Percentiles rank a stretch among this genome's conserved stretches.
phyloP scores from a whole-genome alignment of 2,888 invertebrate genomes.

The Tolmerus cingulatus region DNA sequence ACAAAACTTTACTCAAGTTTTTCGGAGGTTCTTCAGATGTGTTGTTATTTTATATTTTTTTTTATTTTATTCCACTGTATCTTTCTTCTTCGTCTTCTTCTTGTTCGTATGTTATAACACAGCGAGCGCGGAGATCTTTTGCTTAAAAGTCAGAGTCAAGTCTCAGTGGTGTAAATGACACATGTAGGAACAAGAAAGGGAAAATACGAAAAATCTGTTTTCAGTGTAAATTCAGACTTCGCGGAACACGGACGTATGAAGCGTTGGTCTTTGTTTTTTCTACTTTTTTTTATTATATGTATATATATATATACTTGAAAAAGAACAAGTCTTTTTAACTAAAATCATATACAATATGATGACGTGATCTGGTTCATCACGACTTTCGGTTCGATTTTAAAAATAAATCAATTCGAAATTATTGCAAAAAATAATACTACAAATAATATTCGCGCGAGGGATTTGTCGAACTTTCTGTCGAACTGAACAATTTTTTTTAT shows the following conservation, averaged over 20 bases:
- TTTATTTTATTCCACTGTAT: not conserved
- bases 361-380: conserved; percentile 30
- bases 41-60: not conserved
- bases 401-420: too few species aligned
- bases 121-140: not conserved
- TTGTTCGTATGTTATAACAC: not conserved
- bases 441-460: not conserved
- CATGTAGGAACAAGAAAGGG: conserved; percentile 35
- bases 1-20: not conserved
- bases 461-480: not conserved
- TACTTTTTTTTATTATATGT: not conserved
- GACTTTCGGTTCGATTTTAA: not conserved
- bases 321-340: not conserved
- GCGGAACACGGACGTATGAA: conserved; percentile 59
- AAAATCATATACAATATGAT: not conserved
- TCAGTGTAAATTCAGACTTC: conserved; percentile 64
- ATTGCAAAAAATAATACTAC: not conserved
- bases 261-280: conserved; percentile 44
- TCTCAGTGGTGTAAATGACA: conserved; percentile 37
- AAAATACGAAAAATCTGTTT: conserved; percentile 50
- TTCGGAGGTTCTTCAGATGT: not conserved
- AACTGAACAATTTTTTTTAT: not conserved
- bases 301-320: not conserved
- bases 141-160: conserved; percentile 20
- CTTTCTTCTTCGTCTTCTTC: not conserved